Base-by-base conservation (phyloP, 2,888 invertebrate genomes). In the Papilio elwesi region DNA sequence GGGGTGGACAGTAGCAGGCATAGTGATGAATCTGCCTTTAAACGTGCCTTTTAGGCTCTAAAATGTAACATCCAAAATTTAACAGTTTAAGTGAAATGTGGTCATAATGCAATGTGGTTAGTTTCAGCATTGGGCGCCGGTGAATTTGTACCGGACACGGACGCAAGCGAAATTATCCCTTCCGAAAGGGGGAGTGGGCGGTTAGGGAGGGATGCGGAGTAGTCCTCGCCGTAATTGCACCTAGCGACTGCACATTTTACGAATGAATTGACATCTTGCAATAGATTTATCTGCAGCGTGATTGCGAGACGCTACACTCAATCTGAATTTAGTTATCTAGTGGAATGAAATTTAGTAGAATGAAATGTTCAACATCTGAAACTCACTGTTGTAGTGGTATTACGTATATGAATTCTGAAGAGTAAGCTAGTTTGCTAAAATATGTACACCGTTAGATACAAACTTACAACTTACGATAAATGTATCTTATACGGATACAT, bases 161-260 rank as follows among this genome's bases (percentile, higher is more conserved):
- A 76, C 68, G 77, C 74, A 72, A 75, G 75, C 76, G 62, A 72
- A 77, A 75, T 76, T 78, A 73, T 75, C 36, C 75, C 76, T 47
- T 71, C 72, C 68, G 65, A 66, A 16, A 36, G n/a, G 16, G 53
- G 55, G 52, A n/a, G 72, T 43, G 47, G 68, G 57, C 3, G 67
- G 59, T 63, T 26, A 4, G 26, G 55, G 70, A 66, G 36, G 64
- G 63, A n/a, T 51, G 66, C 16, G 48, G 36, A 13, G 47, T 59
- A 57, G 62, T 67, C 26, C 57, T 49, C 63, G 13, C 53, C 65
- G 59, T 59, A 59, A 73, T 73, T 70, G 68, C 64, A 67, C 11
- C 63, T 70, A 62, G 53, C 53, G 73, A 66, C 65, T 65, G 70
- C 55, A 48, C 38, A 59, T 43, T 71, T 65, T 62, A 59, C 68